These are phyloP conservation scores for Takifugu bimaculatus DNA, from an alignment of 2,113 vertebrate species.

Conservation along the genomic window DNA sequence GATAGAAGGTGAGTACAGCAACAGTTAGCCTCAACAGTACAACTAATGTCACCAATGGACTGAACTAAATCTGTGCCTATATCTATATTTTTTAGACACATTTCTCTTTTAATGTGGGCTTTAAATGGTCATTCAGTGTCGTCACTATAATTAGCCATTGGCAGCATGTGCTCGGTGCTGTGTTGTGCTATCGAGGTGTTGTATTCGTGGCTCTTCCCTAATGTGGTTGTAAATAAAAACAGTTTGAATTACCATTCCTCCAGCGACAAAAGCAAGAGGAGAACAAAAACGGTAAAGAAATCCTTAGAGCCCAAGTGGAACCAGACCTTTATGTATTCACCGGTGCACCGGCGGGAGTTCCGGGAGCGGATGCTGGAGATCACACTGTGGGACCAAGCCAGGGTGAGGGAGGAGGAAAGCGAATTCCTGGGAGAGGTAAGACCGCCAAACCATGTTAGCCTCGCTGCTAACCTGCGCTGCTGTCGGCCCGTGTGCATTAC, in stretches of 20 bases:
- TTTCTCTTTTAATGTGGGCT: neutral
- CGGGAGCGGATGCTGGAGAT: constrained; percentile 98
- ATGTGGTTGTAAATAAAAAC: constrained; percentile 79
- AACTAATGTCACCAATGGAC: neutral
- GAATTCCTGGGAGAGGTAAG: constrained; percentile 98
- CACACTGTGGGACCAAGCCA: constrained; percentile 98
- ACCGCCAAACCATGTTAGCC: constrained; percentile 6
- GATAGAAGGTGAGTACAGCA: constrained; percentile 90
- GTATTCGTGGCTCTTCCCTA: constrained; percentile 59
- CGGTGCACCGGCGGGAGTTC: constrained; percentile 98
- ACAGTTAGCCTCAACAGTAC: constrained; percentile 4
- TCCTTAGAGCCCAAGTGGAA: constrained; percentile 99
- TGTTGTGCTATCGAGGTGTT: constrained; percentile 43
- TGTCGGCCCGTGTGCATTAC: neutral
- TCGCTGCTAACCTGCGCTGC: neutral
- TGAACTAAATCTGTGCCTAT: no score
- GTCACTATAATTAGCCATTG: neutral
- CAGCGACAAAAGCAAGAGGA: constrained; percentile 99
- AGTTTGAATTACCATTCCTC: constrained; percentile 79
- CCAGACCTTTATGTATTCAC: constrained; percentile 99
- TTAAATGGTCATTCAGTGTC: neutral
- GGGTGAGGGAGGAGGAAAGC: constrained; percentile 97
- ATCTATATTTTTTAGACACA: neutral
- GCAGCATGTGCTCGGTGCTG: neutral
- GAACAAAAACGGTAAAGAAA: constrained; percentile 99